A percentile compares a stretch with the other conserved stretches of the same genome.
These are phyloP conservation scores for Phaonia tiefii DNA, from an alignment of 2,888 invertebrate species.

Conservation along the genomic window DNA sequence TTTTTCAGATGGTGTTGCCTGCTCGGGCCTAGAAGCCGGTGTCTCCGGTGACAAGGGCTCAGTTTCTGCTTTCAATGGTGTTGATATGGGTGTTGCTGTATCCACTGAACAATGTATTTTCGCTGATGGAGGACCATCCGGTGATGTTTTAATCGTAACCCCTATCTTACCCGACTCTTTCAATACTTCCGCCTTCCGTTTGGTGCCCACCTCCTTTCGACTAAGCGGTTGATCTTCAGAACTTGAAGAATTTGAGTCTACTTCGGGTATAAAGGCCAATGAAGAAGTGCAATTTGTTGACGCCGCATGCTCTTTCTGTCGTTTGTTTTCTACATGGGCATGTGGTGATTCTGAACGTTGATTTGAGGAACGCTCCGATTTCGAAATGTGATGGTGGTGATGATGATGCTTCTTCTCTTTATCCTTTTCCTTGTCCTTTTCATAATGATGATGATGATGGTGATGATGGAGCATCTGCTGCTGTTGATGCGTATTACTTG, in stretches of 20 bases:
- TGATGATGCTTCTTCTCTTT: constrained; percentile 72
- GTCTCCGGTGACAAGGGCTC: constrained; percentile 79
- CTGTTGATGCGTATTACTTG: constrained; percentile 32
- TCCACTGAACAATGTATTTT: constrained; percentile 73
- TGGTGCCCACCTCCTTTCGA: constrained; percentile 85
- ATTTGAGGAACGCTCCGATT: constrained; percentile 73
- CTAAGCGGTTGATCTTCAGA: constrained; percentile 84
- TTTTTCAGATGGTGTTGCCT: constrained; percentile 76
- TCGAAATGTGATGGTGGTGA: constrained; percentile 75
- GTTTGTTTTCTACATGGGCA: constrained; percentile 66
- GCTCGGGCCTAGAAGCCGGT: constrained; percentile 80
- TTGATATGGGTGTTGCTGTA: constrained; percentile 79
- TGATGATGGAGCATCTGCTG: constrained; percentile 66
- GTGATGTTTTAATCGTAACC: constrained; percentile 91
- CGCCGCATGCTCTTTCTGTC: constrained; percentile 71
- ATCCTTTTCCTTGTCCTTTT: constrained; percentile 77
- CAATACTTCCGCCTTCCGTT: constrained; percentile 92
- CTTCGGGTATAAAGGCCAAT: constrained; percentile 79
- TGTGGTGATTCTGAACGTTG: constrained; percentile 79
- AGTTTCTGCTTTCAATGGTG: constrained; percentile 76
- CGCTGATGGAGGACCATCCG: constrained; percentile 76
- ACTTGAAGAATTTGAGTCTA: constrained; percentile 82
- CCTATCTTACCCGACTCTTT: constrained; percentile 95
- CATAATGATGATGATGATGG: constrained; percentile 70
- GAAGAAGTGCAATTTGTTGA: constrained; percentile 67